phyloP scores from a whole-genome alignment of 2,888 invertebrate species.

The Steinernema scapterisci region DNA sequence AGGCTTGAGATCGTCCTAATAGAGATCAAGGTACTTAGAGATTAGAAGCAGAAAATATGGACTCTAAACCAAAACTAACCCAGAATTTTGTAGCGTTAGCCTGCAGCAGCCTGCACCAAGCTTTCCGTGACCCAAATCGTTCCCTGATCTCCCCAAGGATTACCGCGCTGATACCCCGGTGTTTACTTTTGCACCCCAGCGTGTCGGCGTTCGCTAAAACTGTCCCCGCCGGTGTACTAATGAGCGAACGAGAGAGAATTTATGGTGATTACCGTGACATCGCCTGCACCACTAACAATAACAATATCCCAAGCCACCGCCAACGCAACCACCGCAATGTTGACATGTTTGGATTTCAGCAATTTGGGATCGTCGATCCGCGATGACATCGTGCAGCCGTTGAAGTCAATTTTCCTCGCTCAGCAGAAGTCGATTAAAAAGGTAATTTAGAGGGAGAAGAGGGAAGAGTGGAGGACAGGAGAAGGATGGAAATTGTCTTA shows the following conservation, averaged over 20 bases:
- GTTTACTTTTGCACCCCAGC: constrained; percentile 23
- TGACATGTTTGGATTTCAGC: constrained; percentile 39
- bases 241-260: not conserved
- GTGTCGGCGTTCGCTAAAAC: not conserved
- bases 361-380: constrained; percentile 55
- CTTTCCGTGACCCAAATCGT: not conserved
- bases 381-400: constrained; percentile 56
- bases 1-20: too few relatives aligned
- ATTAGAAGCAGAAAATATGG: too few relatives aligned
- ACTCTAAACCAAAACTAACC: too few relatives aligned
- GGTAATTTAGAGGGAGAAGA: constrained; percentile 12
- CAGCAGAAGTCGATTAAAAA: constrained; percentile 52
- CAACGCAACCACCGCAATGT: not conserved
- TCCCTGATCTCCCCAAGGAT: not conserved
- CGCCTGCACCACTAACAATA: not conserved
- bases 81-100: too few relatives aligned
- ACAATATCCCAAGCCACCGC: not conserved
- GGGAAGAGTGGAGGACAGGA: not conserved
- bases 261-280: constrained; percentile 11
- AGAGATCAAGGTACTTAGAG: too few relatives aligned
- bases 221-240: not conserved
- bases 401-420: constrained; percentile 48
- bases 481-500: too few relatives aligned
- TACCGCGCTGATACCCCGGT: constrained; percentile 8
- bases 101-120: too few relatives aligned